Percentiles rank a stretch among this genome's conserved stretches.
Evolutionary conservation across 1,140 invertebrate genomes (phyloP).

Genomic region (Bombus sylvicola): DNA sequence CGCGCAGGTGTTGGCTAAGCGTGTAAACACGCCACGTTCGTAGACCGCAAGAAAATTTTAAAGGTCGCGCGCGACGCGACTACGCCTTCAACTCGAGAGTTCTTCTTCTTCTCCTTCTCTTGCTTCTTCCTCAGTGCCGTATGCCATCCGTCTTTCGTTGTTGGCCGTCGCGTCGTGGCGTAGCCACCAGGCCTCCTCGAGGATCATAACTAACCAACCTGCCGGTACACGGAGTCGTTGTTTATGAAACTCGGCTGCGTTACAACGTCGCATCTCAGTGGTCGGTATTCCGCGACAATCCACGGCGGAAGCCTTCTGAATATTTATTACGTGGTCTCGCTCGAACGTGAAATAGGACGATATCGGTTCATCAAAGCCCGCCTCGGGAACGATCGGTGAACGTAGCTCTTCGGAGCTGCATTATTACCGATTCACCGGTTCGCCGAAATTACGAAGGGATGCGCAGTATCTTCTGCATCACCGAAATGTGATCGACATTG

Average conservation of each 20-base stretch:
- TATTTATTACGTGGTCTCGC: conserved; percentile 56
- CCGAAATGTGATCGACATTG: not conserved
- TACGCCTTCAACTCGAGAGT: conserved; percentile 66
- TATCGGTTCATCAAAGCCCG: conserved; percentile 52
- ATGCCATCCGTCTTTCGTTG: conserved; percentile 68
- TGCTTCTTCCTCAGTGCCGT: conserved; percentile 61
- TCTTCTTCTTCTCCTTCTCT: conserved; percentile 12
- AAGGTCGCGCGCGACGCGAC: conserved; percentile 72
- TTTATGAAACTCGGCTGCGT: conserved; percentile 68
- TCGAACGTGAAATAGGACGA: conserved; percentile 55
- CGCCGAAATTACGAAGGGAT: not conserved
- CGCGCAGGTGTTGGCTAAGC: conserved; percentile 68
- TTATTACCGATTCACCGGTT: not conserved
- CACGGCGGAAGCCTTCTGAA: conserved; percentile 59
- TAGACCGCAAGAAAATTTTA: conserved; percentile 74
- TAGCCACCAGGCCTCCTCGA: conserved; percentile 54
- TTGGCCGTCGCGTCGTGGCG: conserved; percentile 26
- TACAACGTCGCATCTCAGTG: conserved; percentile 49
- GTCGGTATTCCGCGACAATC: conserved; percentile 59
- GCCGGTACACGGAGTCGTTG: conserved; percentile 64
- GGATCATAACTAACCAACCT: conserved; percentile 75
- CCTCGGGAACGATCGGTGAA: not conserved
- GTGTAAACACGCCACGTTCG: conserved; percentile 58
- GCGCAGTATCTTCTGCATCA: not conserved
- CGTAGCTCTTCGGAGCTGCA: conserved; percentile 26